Percentiles rank a stretch among this genome's conserved stretches.
phyloP scores from a whole-genome alignment of 2,888 invertebrate genomes.

The Cylindroiulus punctatus region DNA sequence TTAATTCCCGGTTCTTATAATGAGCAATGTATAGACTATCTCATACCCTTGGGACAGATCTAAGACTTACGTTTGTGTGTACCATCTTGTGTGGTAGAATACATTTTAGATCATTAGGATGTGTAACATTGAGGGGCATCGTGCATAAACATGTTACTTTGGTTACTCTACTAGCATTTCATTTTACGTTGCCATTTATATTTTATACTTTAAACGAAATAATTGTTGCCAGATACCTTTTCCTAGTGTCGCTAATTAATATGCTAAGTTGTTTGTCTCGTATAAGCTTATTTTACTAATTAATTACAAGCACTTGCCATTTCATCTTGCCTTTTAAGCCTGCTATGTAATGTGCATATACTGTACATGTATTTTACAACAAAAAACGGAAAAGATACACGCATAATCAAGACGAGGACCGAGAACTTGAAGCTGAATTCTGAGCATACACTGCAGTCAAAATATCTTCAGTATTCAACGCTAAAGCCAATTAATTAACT shows the following conservation, averaged over 20 bases:
- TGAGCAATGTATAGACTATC: no score
- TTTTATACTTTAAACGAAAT: background rate
- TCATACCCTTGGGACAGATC: no score
- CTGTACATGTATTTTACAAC: background rate
- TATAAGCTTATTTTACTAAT: background rate
- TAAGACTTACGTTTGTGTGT: no score
- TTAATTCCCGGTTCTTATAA: no score
- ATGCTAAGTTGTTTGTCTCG: constrained; percentile 9
- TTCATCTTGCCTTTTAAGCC: background rate
- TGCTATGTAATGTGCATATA: no score
- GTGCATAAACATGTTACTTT: background rate
- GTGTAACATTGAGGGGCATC: no score
- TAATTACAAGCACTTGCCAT: constrained; percentile 19
- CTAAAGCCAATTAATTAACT: no score
- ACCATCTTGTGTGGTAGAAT: no score
- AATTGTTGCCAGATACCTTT: background rate
- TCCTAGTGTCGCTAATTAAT: background rate
- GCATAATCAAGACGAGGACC: background rate
- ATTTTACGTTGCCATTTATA: background rate
- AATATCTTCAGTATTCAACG: no score
- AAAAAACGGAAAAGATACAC: background rate
- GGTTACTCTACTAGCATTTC: background rate
- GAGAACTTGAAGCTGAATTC: background rate
- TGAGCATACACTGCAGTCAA: background rate
- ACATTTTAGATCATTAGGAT: no score